phyloP scores from a whole-genome alignment of 2,888 invertebrate species.

The Sesia apiformis region DNA sequence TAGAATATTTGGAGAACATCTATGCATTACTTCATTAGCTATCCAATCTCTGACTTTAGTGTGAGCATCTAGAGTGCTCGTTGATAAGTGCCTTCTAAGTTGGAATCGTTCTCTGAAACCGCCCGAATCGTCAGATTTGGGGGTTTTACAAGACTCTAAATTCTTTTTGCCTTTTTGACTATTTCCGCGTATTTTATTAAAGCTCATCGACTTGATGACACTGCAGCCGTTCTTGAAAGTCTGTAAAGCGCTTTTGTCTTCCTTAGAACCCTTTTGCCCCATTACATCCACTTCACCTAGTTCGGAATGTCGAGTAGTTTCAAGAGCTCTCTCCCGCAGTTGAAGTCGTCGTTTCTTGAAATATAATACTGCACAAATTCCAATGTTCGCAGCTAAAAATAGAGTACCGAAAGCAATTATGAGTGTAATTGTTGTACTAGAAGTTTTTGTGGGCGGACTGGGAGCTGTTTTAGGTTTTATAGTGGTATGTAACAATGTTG shows the following conservation, averaged over 20 bases:
- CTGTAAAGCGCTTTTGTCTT: constrained; percentile 56
- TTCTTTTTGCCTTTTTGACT: constrained; percentile 71
- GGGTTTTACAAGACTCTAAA: constrained; percentile 70
- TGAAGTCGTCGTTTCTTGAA: constrained; percentile 77
- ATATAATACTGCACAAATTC: constrained; percentile 80
- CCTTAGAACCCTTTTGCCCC: constrained; percentile 59
- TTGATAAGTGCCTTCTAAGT: constrained; percentile 81
- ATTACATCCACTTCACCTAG: constrained; percentile 64
- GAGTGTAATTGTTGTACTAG: constrained; percentile 76
- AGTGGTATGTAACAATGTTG: constrained; percentile 20
- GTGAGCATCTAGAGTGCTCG: constrained; percentile 88
- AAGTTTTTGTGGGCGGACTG: constrained; percentile 61
- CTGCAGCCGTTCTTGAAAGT: constrained; percentile 72
- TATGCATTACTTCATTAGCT: constrained; percentile 83
- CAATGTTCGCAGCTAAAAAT: constrained; percentile 82
- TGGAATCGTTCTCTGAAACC: constrained; percentile 77
- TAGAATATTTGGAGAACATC: constrained; percentile 80
- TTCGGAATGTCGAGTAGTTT: constrained; percentile 59
- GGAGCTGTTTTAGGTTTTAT: constrained; percentile 17
- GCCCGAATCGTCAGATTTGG: constrained; percentile 70
- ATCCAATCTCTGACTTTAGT: constrained; percentile 93
- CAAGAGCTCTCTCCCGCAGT: constrained; percentile 59
- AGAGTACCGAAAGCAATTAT: constrained; percentile 78
- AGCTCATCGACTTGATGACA: constrained; percentile 72
- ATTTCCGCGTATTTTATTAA: constrained; percentile 63